Evolutionary conservation across 2,888 invertebrate species (phyloP).

Genomic region (Agonum fuliginosum): DNA sequence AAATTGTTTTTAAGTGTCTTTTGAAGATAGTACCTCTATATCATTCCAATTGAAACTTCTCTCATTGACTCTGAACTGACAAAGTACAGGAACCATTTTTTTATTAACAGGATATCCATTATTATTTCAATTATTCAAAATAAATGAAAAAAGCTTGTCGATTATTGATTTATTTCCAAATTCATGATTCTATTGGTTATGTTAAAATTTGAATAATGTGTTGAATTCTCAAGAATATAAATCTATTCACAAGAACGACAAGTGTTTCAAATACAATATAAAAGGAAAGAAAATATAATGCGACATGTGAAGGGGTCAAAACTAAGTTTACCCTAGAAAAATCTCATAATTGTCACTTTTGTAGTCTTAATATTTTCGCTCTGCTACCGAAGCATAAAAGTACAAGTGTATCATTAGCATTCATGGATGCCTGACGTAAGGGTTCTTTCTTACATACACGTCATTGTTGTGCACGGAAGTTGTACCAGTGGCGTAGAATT

Average conservation of each 20-base stretch:
- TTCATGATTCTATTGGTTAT: too few relatives aligned
- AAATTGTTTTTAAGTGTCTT: too few relatives aligned
- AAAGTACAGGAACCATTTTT: too few relatives aligned
- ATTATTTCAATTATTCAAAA: too few relatives aligned
- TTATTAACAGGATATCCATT: too few relatives aligned
- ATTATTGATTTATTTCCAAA: too few relatives aligned
- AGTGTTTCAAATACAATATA: not conserved
- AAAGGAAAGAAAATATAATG: not conserved
- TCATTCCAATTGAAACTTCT: too few relatives aligned
- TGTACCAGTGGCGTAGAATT: not conserved
- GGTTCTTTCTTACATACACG: slow-evolving; percentile 42
- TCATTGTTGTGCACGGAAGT: slow-evolving; percentile 9
- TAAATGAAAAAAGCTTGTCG: too few relatives aligned
- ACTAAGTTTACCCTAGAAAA: slow-evolving; percentile 5
- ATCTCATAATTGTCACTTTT: slow-evolving; percentile 35
- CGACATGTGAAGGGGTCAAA: slow-evolving; percentile 12
- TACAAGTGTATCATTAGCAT: slow-evolving; percentile 55
- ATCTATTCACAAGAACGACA: not conserved
- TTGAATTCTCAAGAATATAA: too few relatives aligned
- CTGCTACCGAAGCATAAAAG: slow-evolving; percentile 46
- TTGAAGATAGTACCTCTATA: too few relatives aligned
- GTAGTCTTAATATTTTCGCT: slow-evolving; percentile 44
- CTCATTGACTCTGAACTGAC: too few relatives aligned
- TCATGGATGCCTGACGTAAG: slow-evolving; percentile 42
- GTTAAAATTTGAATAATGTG: too few relatives aligned